phyloP scores from a whole-genome alignment of 2,113 vertebrate genomes.

The Epinephelus moara region DNA sequence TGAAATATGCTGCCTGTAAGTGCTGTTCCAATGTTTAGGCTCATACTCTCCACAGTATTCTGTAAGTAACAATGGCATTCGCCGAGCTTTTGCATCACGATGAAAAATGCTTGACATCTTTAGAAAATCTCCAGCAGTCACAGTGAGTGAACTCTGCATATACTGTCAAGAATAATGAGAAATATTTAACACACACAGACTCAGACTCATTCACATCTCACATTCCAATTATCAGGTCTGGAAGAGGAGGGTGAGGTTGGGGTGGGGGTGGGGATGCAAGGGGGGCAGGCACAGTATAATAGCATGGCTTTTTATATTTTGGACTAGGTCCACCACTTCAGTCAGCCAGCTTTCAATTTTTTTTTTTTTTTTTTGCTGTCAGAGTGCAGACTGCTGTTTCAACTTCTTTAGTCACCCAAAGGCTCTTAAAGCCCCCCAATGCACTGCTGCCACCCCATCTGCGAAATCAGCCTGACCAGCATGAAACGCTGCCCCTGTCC shows the following conservation, averaged over 20 bases:
- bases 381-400: constrained; percentile 47
- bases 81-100: background rate
- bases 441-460: constrained; percentile 46
- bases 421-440: constrained; percentile 49
- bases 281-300: background rate
- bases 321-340: constrained; percentile 33
- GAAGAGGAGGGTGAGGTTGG: background rate
- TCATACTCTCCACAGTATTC: background rate
- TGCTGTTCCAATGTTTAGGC: background rate
- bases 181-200: constrained; percentile 30
- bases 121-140: background rate
- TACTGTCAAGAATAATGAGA: constrained; percentile 34
- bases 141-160: constrained; percentile 15
- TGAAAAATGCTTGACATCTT: constrained; percentile 24
- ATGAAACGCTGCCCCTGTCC: constrained; percentile 4
- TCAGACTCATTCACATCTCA: constrained; percentile 29
- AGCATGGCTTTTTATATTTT: constrained; percentile 21
- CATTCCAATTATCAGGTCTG: constrained; percentile 51
- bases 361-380: background rate
- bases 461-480: constrained; percentile 58
- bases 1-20: background rate
- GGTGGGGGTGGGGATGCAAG: background rate
- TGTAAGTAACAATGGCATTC: background rate
- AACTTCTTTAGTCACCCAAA: constrained; percentile 53
- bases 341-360: constrained; percentile 32